Conservation (phyloP, 1,140 invertebrate genomes). For the Varroa destructor region DNA sequence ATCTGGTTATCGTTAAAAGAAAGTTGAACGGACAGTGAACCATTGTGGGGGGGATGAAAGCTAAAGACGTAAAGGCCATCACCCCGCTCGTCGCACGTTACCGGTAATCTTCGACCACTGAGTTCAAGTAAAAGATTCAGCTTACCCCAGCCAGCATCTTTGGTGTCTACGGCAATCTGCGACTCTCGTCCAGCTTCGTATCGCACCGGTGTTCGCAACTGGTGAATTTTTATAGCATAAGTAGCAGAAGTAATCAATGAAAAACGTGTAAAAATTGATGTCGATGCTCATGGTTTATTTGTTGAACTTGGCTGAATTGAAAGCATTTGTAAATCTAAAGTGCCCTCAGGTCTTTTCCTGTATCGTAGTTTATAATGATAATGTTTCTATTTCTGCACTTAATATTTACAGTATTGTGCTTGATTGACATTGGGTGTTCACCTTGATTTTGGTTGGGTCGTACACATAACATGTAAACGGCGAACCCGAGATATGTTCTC, state of each 20-base stretch:
- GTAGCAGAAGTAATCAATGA: conserved; percentile 5
- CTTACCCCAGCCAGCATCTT: conserved; percentile 69
- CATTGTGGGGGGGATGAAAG: conserved; percentile 72
- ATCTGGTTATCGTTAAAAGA: conserved; percentile 91
- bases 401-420: too few relatives aligned
- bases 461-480: conserved; percentile 95
- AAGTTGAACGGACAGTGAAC: conserved; percentile 81
- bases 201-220: conserved; percentile 56
- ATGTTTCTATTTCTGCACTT: too few relatives aligned
- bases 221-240: background rate
- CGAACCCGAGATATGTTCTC: conserved; percentile 84
- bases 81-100: conserved; percentile 65
- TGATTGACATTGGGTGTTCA: conserved; percentile 40
- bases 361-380: too few relatives aligned
- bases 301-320: too few relatives aligned
- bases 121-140: conserved; percentile 68
- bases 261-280: too few relatives aligned
- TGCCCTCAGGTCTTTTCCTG: too few relatives aligned
- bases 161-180: conserved; percentile 67
- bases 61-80: conserved; percentile 68
- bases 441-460: conserved; percentile 74
- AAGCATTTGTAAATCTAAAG: too few relatives aligned
- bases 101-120: conserved; percentile 54
- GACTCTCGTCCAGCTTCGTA: conserved; percentile 59
- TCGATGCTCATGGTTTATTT: too few relatives aligned